phyloP scores from a whole-genome alignment of 2,797 vertebrate species.

The Labroides dimidiatus region DNA sequence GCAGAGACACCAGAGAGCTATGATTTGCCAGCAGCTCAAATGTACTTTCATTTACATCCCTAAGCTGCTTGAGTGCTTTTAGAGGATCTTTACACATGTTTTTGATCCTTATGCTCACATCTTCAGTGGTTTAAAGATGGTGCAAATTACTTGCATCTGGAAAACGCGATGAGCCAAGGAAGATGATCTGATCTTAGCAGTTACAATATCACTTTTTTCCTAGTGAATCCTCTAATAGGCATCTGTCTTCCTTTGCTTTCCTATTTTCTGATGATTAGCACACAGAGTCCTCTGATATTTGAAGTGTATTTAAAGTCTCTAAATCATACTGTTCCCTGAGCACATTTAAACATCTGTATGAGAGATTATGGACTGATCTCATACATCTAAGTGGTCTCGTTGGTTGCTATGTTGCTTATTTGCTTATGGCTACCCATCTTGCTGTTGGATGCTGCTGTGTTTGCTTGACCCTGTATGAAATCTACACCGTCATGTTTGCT shows the following conservation, averaged over 20 bases:
- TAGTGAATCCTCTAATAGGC: too few relatives aligned
- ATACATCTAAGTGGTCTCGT: background rate
- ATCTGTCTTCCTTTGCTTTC: too few relatives aligned
- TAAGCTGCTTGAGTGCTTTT: background rate
- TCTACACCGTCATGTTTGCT: background rate
- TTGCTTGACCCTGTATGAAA: background rate
- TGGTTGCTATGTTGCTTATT: background rate
- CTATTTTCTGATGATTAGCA: too few relatives aligned
- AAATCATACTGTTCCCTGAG: too few relatives aligned
- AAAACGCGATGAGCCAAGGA: background rate
- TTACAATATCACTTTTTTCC: too few relatives aligned
- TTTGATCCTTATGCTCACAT: background rate
- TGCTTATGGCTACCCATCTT: background rate
- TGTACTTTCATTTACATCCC: background rate
- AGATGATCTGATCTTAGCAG: background rate
- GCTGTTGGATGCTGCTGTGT: conserved; percentile 1
- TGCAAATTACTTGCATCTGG: background rate
- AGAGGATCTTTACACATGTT: background rate
- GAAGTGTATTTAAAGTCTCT: too few relatives aligned
- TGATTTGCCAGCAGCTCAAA: background rate
- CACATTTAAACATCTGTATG: too few relatives aligned
- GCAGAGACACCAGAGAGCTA: background rate
- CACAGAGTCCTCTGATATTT: too few relatives aligned
- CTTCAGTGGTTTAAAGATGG: background rate
- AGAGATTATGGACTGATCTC: too few relatives aligned